Evolutionary conservation across 2,888 invertebrate species (phyloP), one percentile per base, ranked within the genome.

Genomic region (Nephrotoma flavescens): DNA sequence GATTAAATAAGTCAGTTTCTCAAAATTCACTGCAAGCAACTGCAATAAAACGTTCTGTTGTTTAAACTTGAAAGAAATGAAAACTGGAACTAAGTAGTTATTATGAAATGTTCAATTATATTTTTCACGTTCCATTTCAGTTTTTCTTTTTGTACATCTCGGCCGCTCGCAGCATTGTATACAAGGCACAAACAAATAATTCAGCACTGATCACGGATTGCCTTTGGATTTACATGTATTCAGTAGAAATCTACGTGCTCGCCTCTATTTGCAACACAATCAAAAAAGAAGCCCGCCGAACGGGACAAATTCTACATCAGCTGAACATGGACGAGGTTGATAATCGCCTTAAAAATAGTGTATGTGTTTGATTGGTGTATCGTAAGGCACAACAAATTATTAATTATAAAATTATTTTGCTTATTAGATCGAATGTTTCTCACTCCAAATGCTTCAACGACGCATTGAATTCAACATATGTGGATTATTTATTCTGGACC

Each of bases 401-500:
- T 31, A 0, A 31, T 31, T 31, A 31, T 3, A 3, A 31, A 31
- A 71, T 71, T 71, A 11, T 31, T 86, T 31, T 31, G 2, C 1
- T 3, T 86, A 2, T 7, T n/a, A 86, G 86, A 86, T 86, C 19
- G 86, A 86, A 57, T 44, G 42, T 7, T 86, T 86, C 15, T 86
- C 86, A 44, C 86, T 86, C 5, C 86, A 86, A 11, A 57, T 86
- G 19, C 42, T 86, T 42, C 86, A 86, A 41, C 52, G 57, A 57
- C 52, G 44, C 7, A 57, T 86, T 52, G 86, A 86, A 42, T 86
- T 86, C 9, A 57, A 41, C 42, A 42, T 57, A n/a, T 86, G 86
- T 11, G 86, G 86, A 57, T 15, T 86, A 41, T 86, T 86, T 86
- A 11, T 41, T 15, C 41, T 86, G 41, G 52, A 86, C 42, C 41